Evolutionary conservation across 1,140 invertebrate genomes (phyloP), one percentile per base, ranked within the genome.

Genomic region (Oreohelix idahoensis): DNA sequence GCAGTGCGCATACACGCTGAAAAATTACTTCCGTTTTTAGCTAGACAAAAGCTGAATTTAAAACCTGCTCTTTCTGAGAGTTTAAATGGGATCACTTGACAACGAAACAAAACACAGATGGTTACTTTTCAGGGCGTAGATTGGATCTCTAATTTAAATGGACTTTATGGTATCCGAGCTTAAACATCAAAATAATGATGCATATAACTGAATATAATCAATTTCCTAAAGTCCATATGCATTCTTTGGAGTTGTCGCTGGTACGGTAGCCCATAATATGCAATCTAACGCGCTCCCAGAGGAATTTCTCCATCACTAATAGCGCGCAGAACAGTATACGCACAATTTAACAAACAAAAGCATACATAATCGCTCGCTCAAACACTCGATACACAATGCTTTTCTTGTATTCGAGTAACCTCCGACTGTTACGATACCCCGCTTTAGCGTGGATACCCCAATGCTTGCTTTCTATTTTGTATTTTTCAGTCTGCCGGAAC

Each of bases 371-470:
- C 36, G n/a, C 71, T 13, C 71, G 36, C 36, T 39, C 71, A 45
- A 45, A 45, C 63, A 66, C 63, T 66, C 29, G 63, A 66, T 35
- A 66, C 26, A 73, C 38, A 73, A 73, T 73, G 10, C 36, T n/a
- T n/a, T 73, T 73, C 23, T 51, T 5, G 42, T 51, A 51, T 76
- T 76, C 74, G 45, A 76, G 5, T 51, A 49, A 36, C 11, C 74
- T 49, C 45, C 15, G 26, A 15, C 10, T n/a, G 42, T 29, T 35
- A 51, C 74, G 42, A 45, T 45, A 39, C 49, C 45, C 74, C 26
- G 42, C 2, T 15, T 15, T 35, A 29, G 2, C 17, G 11, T 0
- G 1, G 74, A 53, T 76, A 76, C 10, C 2, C 74, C n/a, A 29
- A 49, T 75, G 1, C 26, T 38, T 45, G 10, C 11, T 11, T 71